Conservation (phyloP, 2,888 invertebrate genomes). For the Crematogaster levior region DNA sequence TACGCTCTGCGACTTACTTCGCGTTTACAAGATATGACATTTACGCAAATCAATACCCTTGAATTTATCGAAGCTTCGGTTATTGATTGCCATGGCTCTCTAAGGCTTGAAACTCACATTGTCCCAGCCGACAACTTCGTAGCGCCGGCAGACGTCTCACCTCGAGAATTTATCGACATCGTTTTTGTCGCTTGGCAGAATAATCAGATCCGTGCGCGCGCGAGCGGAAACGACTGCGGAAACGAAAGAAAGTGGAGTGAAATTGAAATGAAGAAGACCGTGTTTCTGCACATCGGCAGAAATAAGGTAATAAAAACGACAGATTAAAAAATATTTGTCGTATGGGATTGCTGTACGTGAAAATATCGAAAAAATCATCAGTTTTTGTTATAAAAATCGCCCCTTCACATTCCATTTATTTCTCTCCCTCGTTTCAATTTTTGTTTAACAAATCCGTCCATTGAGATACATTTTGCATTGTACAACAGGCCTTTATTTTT, state of each 20-base stretch:
- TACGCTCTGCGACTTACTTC: neutral
- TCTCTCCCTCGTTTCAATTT: neutral
- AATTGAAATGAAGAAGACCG: conserved; percentile 64
- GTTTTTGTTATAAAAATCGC: neutral
- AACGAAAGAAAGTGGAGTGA: conserved; percentile 69
- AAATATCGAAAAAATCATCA: neutral
- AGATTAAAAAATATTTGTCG: neutral
- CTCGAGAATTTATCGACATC: conserved; percentile 66
- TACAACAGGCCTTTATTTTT: neutral
- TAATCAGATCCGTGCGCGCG: conserved; percentile 58
- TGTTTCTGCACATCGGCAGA: conserved; percentile 34
- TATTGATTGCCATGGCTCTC: conserved; percentile 12
- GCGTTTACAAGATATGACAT: conserved; percentile 33
- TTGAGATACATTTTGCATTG: neutral
- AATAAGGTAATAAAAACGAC: neutral
- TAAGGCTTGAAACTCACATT: conserved; percentile 20
- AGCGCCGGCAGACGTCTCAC: conserved; percentile 7
- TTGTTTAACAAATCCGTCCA: neutral
- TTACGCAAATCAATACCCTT: conserved; percentile 31
- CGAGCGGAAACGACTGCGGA: conserved; percentile 67
- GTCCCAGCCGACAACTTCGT: conserved; percentile 27
- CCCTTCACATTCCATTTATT: neutral
- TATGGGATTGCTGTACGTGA: neutral
- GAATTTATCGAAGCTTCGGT: conserved; percentile 33
- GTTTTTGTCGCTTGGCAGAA: conserved; percentile 61